A percentile compares a stretch with the other conserved stretches of the same genome.
Conservation (phyloP, 2,888 invertebrate species). For the Strigamia crassipes region DNA sequence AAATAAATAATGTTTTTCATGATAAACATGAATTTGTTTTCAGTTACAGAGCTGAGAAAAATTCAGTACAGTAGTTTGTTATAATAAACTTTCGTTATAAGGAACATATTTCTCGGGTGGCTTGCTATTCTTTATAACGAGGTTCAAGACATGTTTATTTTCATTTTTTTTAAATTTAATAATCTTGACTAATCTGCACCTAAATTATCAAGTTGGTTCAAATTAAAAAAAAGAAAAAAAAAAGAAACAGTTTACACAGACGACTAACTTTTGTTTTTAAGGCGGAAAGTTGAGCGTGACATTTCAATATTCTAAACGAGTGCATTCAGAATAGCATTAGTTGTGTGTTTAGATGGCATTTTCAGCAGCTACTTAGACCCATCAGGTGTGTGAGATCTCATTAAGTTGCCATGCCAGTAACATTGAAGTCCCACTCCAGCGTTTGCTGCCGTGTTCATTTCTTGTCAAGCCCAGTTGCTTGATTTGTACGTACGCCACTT, state of each 20-base stretch:
- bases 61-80: too few species aligned
- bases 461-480: slow-evolving; percentile 39
- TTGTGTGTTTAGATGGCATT: slow-evolving; percentile 37
- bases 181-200: too few species aligned
- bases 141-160: too few species aligned
- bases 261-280: slow-evolving; percentile 7
- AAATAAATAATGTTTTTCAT: too few species aligned
- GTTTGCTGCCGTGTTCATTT: slow-evolving; percentile 6
- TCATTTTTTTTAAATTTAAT: too few species aligned
- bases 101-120: too few species aligned
- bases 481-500: slow-evolving; percentile 38
- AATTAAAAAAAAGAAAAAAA: not conserved
- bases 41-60: too few species aligned
- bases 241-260: not conserved
- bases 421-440: slow-evolving; percentile 24
- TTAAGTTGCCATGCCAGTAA: slow-evolving; percentile 32
- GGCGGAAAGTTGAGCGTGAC: not conserved
- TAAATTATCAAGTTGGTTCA: not conserved
- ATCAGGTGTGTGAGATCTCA: slow-evolving; percentile 42
- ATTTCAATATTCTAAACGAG: slow-evolving; percentile 39
- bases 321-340: slow-evolving; percentile 14
- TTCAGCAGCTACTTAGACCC: slow-evolving; percentile 37
- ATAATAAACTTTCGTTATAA: too few species aligned
- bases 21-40: too few species aligned
- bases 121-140: too few species aligned